Evolutionary conservation across 2,797 vertebrate genomes (phyloP), one percentile per base, ranked within the genome.

Genomic region (Bradypus variegatus): DNA sequence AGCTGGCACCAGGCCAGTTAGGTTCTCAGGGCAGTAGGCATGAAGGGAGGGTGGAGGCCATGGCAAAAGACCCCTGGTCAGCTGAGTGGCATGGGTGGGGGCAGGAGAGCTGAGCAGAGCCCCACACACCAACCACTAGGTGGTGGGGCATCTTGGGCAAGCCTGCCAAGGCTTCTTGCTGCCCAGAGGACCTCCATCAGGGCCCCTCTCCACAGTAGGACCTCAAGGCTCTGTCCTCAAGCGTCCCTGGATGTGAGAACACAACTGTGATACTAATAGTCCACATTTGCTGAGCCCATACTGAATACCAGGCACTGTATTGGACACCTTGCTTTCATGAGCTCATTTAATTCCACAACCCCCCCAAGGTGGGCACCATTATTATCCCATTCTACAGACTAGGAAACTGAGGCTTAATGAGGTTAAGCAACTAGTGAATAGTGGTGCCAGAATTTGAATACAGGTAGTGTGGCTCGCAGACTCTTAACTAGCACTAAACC

Each of bases 111-210:
- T 67, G 36, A 62, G 75, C 60, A 45, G 6, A 4, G 23, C 70
- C 76, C 77, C 41, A 21, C 45, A 72, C 6, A n/a, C 70, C n/a
- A 88, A 69, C 89, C 89, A 73, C 92, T 89, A 89, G 92, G 69
- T 84, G 92, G 72, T n/a, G 15, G 31, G 83, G 36, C 3, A 2
- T 90, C 77, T 67, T 27, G 90, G 11, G 11, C 12, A 13, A 91
- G 33, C 48, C 41, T 38, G 10, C 38, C 70, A 79, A 91, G 62
- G 29, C 16, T 91, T 86, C 38, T 48, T 19, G 45, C 33, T 67
- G 72, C 41, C 48, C 41, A 58, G 85, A 88, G 55, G n/a, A 88
- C 41, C 7, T 62, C 62, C 16, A 41, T 45, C 36, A 87, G 14
- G 55, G 55, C 13, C 58, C 36, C 50, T 84, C 15, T 13, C 21